These are phyloP conservation scores for Artibeus jamaicensis DNA, from an alignment of 2,797 vertebrate species.

Conservation along the genomic window DNA sequence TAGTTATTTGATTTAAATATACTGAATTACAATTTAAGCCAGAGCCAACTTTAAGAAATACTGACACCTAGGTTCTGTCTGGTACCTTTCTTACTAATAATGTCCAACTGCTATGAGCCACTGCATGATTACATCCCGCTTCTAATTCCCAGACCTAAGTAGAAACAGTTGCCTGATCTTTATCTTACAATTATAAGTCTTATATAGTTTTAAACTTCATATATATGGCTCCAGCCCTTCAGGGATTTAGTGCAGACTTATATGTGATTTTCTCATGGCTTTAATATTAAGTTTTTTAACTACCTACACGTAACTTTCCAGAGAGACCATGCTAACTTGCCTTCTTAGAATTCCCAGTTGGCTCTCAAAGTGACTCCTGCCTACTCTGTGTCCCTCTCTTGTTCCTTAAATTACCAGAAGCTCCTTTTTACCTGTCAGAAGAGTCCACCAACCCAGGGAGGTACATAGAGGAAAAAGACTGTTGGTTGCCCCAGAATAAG, in stretches of 20 bases:
- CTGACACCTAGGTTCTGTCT: slow-evolving; percentile 12
- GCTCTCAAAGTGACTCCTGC: not conserved
- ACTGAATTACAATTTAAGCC: slow-evolving; percentile 12
- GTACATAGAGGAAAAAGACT: not conserved
- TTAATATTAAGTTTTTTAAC: slow-evolving; percentile 41
- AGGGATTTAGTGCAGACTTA: slow-evolving; percentile 8
- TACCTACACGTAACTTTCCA: slow-evolving; percentile 40
- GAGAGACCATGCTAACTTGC: not conserved
- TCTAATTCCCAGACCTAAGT: slow-evolving; percentile 42
- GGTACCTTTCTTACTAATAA: slow-evolving; percentile 10
- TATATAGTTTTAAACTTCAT: slow-evolving; percentile 52
- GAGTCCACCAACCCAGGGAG: not conserved
- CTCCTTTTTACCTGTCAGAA: not conserved
- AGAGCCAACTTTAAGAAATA: slow-evolving; percentile 13
- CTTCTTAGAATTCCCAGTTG: slow-evolving; percentile 34
- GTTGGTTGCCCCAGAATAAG: not conserved
- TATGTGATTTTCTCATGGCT: slow-evolving; percentile 39
- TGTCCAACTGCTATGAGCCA: slow-evolving; percentile 3
- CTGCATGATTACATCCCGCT: not conserved
- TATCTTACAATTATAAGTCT: slow-evolving; percentile 58
- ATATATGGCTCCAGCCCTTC: not conserved
- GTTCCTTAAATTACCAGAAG: not conserved
- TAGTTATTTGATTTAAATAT: not conserved
- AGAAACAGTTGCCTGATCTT: slow-evolving; percentile 46
- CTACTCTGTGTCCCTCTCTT: not conserved